Evolutionary conservation across 2,113 vertebrate genomes (phyloP).

Genomic region (Phalacrocorax pelagicus): DNA sequence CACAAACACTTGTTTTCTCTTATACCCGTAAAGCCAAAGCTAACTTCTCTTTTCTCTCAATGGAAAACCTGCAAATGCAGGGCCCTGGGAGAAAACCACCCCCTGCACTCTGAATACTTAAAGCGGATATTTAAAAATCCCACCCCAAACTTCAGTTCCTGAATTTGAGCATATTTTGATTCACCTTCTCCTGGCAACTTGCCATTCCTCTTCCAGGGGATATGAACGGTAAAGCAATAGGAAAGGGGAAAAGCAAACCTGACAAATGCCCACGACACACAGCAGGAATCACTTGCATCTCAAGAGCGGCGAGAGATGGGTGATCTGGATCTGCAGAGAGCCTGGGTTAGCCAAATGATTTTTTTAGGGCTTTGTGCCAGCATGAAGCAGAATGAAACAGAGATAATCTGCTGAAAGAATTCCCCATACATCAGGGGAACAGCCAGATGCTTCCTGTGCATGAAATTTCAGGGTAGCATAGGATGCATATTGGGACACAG

Average conservation of each 20-base stretch:
- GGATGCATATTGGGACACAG: not conserved
- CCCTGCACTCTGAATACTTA: accelerated
- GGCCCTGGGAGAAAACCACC: not conserved
- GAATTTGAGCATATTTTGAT: not conserved
- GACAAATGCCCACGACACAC: not conserved
- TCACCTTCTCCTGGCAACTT: not conserved
- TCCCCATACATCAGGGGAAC: not conserved
- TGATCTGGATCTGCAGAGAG: not conserved
- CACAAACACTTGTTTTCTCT: not conserved
- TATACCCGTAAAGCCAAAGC: not conserved
- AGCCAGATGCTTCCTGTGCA: conserved; percentile 31
- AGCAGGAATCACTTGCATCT: not conserved
- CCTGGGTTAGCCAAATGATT: conserved; percentile 18
- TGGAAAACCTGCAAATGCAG: not conserved
- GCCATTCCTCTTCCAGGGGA: not conserved
- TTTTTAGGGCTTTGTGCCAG: conserved; percentile 19
- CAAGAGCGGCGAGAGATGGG: not conserved
- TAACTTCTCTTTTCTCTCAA: not conserved
- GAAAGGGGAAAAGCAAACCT: not conserved
- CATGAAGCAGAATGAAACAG: not conserved
- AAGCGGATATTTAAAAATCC: not conserved
- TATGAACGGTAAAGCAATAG: not conserved
- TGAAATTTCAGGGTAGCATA: not conserved
- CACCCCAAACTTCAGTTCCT: not conserved
- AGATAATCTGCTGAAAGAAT: conserved; percentile 1